Base-by-base conservation (phyloP, 2,797 vertebrate species). In the Lagocephalus sceleratus region DNA sequence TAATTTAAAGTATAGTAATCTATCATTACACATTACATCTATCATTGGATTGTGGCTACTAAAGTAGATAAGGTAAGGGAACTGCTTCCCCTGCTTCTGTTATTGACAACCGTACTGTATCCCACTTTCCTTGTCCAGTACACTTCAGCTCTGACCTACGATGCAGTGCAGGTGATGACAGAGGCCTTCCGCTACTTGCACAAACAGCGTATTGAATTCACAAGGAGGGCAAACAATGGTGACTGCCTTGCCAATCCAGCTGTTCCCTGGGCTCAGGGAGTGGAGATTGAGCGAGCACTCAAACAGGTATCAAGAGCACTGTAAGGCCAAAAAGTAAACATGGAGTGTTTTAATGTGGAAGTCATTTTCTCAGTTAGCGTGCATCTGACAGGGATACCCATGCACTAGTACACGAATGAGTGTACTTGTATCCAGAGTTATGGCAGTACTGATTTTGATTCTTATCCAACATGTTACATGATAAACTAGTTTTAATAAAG, bases 111-210 rank as follows among this genome's bases (percentile, higher is more conserved):
- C 3, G n/a, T n/a, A n/a, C 5, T 5, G 4, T 20, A 14, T 5
- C 0, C 10, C 6, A 15, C 15, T 4, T 2, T 55, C 25, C 8
- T 26, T 6, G 20, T 17, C 2, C 79, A 99, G 96, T 98, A 99
- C 75, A 99, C 96, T 6, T 98, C 97, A 23, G 97, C 97, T 39
- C 75, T 99, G 89, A 98, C 97, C 14, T 99, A 96, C 38, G 97
- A 99, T 16, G 95, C 97, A 0, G 97, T 99, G 23, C 96, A 98
- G 90, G 97, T 99, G 81, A 98, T 99, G 96, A 98, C 95, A 0
- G 96, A 98, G 85, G 96, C 96, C 16, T 99, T 99, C 78, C 94
- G 95, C 53, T 96, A 95, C 82, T 90, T 99, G 21, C 92, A 97
- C 63, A 98, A 98, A 69, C 95, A 98, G 69, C 92, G 93, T 69